Conservation (phyloP, 2,888 invertebrate genomes). For the Arrhopalites spinosus region DNA sequence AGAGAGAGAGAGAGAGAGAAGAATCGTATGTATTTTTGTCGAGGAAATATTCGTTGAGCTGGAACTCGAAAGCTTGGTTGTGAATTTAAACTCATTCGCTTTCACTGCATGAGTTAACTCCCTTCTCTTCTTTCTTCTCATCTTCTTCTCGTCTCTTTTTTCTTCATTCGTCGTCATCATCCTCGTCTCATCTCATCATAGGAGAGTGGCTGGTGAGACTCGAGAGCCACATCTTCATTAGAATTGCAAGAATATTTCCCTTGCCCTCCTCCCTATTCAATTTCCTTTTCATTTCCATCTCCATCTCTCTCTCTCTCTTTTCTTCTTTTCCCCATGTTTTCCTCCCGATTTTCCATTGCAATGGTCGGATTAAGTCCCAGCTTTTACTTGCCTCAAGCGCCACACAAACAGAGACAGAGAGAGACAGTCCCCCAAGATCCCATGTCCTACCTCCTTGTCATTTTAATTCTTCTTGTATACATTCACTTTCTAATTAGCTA, state of each 20-base stretch:
- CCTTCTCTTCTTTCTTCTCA: not conserved
- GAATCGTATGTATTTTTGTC: no score
- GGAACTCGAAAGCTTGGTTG: no score
- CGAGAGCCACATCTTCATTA: not conserved
- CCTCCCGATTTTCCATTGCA: not conserved
- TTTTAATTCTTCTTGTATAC: not conserved
- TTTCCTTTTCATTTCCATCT: not conserved
- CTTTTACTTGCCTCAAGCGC: no score
- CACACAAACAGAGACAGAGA: no score
- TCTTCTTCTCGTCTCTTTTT: not conserved
- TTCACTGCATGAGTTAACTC: not conserved
- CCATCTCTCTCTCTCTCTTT: slow-evolving; percentile 2
- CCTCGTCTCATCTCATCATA: not conserved
- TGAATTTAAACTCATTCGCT: no score
- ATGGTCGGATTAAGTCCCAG: no score
- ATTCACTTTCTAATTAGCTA: not conserved
- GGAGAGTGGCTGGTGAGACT: no score
- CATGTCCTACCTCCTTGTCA: not conserved
- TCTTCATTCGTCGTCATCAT: no score
- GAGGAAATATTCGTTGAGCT: no score
- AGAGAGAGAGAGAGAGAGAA: no score
- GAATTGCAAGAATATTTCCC: no score
- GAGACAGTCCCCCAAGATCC: no score
- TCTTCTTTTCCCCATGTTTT: not conserved
- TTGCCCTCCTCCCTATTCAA: not conserved